Conservation (phyloP, 1,140 invertebrate species). For the Drosophila prosaltans region DNA sequence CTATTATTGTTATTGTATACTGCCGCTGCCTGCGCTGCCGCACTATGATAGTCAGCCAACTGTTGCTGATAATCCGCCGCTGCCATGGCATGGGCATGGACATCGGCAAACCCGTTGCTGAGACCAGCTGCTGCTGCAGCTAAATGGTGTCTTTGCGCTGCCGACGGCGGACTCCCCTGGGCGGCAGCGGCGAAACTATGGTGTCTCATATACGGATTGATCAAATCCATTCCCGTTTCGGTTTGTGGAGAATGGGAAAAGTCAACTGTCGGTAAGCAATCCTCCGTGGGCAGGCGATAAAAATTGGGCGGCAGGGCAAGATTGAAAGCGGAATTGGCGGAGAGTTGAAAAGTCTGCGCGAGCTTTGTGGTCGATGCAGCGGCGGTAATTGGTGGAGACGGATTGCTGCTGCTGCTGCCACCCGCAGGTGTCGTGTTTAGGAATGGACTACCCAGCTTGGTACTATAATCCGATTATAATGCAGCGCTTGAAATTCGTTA, state of each 20-base stretch:
- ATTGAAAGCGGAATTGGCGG: conserved; percentile 78
- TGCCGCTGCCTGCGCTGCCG: conserved; percentile 69
- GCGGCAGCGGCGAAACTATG: conserved; percentile 73
- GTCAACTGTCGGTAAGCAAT: conserved; percentile 35
- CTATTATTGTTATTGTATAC: conserved; percentile 70
- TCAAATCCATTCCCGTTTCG: conserved; percentile 73
- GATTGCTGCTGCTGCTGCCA: conserved; percentile 64
- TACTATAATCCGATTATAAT: conserved; percentile 15
- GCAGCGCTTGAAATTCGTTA: conserved; percentile 17
- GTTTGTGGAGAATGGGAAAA: conserved; percentile 40
- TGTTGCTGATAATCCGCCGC: conserved; percentile 77
- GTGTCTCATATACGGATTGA: conserved; percentile 82
- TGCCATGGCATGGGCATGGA: conserved; percentile 69
- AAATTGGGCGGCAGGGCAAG: conserved; percentile 70
- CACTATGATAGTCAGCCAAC: conserved; percentile 76
- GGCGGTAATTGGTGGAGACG: conserved; percentile 52
- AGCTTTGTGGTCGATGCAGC: conserved; percentile 59
- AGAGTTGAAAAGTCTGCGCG: conserved; percentile 72
- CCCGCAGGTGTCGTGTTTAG: conserved; percentile 65
- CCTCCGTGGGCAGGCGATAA: conserved; percentile 44
- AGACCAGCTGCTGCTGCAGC: conserved; percentile 58
- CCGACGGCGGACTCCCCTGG: conserved; percentile 64
- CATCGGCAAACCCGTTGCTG: conserved; percentile 68
- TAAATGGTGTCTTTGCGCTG: conserved; percentile 69
- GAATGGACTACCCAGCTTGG: conserved; percentile 83